A percentile compares a stretch with the other conserved stretches of the same genome.
Conservation (phyloP, 2,888 invertebrate species). For the Synergus gifuensis region DNA sequence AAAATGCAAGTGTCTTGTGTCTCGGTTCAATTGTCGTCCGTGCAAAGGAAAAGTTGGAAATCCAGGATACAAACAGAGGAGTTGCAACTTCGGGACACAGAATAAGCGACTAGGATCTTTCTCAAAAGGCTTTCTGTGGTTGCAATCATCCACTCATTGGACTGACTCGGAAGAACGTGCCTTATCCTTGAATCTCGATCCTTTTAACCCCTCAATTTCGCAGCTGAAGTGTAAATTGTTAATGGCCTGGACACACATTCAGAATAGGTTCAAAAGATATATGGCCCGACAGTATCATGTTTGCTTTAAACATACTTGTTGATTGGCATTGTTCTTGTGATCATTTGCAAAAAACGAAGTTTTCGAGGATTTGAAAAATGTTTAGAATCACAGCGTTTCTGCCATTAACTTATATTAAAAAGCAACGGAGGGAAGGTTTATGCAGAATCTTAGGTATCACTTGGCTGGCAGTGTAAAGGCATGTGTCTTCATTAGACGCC, state of each 20-base stretch:
- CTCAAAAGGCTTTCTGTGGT: neutral
- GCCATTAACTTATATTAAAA: neutral
- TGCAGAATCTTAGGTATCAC: constrained; percentile 67
- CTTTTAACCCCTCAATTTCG: constrained; percentile 27
- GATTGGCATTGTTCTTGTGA: too few relatives aligned
- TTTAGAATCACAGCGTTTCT: too few relatives aligned
- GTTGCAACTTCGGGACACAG: neutral
- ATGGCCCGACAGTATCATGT: neutral
- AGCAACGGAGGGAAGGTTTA: constrained; percentile 63
- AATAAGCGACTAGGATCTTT: neutral
- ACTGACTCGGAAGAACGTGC: constrained; percentile 11
- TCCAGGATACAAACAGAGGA: neutral
- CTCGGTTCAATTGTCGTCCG: neutral
- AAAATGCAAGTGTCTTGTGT: neutral
- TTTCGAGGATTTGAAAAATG: too few relatives aligned
- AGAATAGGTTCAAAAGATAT: constrained; percentile 1
- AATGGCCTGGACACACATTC: neutral
- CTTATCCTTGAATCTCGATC: constrained; percentile 17
- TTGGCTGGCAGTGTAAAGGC: constrained; percentile 68
- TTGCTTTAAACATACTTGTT: too few relatives aligned
- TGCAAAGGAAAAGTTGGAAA: constrained; percentile 1
- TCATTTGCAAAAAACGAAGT: too few relatives aligned
- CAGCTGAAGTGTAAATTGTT: constrained; percentile 24
- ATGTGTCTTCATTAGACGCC: constrained; percentile 72
- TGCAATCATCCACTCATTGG: constrained; percentile 21